These are phyloP conservation scores for Nudaria mundana DNA, from an alignment of 2,888 invertebrate genomes.

Conservation along the genomic window DNA sequence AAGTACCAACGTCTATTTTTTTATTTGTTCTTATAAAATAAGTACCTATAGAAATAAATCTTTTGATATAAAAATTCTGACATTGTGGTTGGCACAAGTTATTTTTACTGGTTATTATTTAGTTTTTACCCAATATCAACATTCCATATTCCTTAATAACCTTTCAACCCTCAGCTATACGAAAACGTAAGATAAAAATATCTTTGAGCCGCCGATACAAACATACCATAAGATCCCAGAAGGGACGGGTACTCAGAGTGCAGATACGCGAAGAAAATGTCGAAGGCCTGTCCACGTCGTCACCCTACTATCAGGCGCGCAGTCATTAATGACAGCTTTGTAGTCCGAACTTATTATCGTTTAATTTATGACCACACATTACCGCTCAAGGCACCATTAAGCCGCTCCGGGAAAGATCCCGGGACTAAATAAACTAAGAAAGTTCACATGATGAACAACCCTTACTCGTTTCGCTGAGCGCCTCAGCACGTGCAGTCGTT, in stretches of 20 bases:
- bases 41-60: too few species aligned
- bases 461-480: slow-evolving; percentile 40
- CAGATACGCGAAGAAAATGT: slow-evolving; percentile 41
- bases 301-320: slow-evolving; percentile 35
- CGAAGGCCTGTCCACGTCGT: slow-evolving; percentile 32
- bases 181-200: slow-evolving; percentile 22
- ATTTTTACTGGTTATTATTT: too few species aligned
- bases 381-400: slow-evolving; percentile 75
- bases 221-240: slow-evolving; percentile 26
- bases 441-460: slow-evolving; percentile 63
- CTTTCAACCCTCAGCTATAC: slow-evolving; percentile 5
- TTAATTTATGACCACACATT: slow-evolving; percentile 78
- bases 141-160: slow-evolving; percentile 6
- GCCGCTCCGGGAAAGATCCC: slow-evolving; percentile 50
- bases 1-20: too few species aligned
- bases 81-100: too few species aligned
- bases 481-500: slow-evolving; percentile 57
- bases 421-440: slow-evolving; percentile 62
- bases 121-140: slow-evolving; percentile 6
- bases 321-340: slow-evolving; percentile 62
- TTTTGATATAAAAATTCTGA: too few species aligned
- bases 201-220: slow-evolving; percentile 18
- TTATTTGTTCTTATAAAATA: too few species aligned
- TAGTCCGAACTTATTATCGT: slow-evolving; percentile 79
- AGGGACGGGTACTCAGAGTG: slow-evolving; percentile 30